Conservation (phyloP, 2,113 vertebrate species). For the Amblyopsis rosae region DNA sequence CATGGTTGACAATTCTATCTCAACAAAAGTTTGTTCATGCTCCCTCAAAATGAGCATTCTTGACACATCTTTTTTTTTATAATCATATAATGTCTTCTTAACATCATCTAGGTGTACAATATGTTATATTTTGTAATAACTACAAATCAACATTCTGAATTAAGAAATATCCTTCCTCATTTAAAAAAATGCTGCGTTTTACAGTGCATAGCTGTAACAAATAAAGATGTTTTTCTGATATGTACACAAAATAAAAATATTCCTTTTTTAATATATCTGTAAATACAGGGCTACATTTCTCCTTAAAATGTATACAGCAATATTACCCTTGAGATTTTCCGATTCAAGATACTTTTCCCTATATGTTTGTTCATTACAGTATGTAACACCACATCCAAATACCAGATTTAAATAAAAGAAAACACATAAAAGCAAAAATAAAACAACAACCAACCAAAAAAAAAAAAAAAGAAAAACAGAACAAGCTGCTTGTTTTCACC, state of each 20-base stretch:
- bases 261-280: conserved; percentile 90
- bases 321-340: conserved; percentile 80
- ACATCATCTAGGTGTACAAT: conserved; percentile 91
- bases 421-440: conserved; percentile 53
- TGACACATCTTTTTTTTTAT: conserved; percentile 73
- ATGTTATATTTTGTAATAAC: conserved; percentile 86
- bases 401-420: conserved; percentile 77
- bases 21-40: conserved; percentile 71
- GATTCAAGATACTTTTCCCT: conserved; percentile 76
- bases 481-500: conserved; percentile 86
- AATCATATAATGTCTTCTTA: conserved; percentile 96
- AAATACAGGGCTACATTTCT: conserved; percentile 92
- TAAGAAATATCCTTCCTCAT: conserved; percentile 93
- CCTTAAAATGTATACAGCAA: conserved; percentile 84
- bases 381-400: conserved; percentile 87
- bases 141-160: conserved; percentile 95
- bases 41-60: conserved; percentile 66
- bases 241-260: conserved; percentile 99
- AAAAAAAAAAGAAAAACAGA: conserved; percentile 70
- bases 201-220: conserved; percentile 99
- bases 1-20: conserved; percentile 61
- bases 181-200: conserved; percentile 98
- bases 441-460: conserved; percentile 54
- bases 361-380: conserved; percentile 73
- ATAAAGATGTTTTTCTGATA: conserved; percentile 92